Percentiles rank a stretch among this genome's conserved stretches.
Evolutionary conservation across 2,797 vertebrate genomes (phyloP).

Genomic region (Muraenolepis orangiensis): DNA sequence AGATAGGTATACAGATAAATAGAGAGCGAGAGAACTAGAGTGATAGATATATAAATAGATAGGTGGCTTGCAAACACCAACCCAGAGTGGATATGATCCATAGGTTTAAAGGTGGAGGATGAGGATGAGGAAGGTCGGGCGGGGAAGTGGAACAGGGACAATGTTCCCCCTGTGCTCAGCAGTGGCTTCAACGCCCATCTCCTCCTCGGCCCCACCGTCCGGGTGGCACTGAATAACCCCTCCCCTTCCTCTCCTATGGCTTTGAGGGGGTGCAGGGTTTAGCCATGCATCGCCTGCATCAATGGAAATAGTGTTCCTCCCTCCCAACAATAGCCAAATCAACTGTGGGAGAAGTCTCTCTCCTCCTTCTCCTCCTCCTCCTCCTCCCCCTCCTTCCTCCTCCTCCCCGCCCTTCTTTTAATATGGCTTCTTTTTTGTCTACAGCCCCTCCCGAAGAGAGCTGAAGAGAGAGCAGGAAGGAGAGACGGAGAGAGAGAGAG

Average conservation of each 20-base stretch:
- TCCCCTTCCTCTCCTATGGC: slow-evolving; percentile 63
- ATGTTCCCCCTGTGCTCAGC: slow-evolving; percentile 72
- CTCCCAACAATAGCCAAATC: slow-evolving; percentile 68
- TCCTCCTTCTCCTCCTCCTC: slow-evolving; percentile 34
- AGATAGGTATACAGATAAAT: neutral
- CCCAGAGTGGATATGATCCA: slow-evolving; percentile 38
- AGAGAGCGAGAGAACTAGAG: neutral
- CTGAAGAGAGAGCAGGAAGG: neutral
- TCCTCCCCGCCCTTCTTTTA: slow-evolving; percentile 41
- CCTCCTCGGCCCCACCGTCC: slow-evolving; percentile 47
- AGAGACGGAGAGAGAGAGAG: neutral
- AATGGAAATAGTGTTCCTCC: slow-evolving; percentile 72
- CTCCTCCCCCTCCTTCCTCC: neutral
- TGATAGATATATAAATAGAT: neutral
- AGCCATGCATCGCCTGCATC: slow-evolving; percentile 68
- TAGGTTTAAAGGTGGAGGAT: slow-evolving; percentile 31
- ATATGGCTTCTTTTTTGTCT: slow-evolving; percentile 41
- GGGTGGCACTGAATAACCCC: slow-evolving; percentile 61
- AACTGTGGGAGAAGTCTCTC: slow-evolving; percentile 69
- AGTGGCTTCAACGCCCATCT: slow-evolving; percentile 70
- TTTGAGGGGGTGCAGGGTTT: slow-evolving; percentile 72
- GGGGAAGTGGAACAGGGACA: slow-evolving; percentile 62
- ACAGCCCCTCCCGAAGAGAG: slow-evolving; percentile 47
- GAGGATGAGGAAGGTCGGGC: slow-evolving; percentile 27
- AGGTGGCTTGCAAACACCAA: slow-evolving; percentile 30